Base-by-base conservation (phyloP, 2,113 vertebrate species). In the Propithecus coquereli region DNA sequence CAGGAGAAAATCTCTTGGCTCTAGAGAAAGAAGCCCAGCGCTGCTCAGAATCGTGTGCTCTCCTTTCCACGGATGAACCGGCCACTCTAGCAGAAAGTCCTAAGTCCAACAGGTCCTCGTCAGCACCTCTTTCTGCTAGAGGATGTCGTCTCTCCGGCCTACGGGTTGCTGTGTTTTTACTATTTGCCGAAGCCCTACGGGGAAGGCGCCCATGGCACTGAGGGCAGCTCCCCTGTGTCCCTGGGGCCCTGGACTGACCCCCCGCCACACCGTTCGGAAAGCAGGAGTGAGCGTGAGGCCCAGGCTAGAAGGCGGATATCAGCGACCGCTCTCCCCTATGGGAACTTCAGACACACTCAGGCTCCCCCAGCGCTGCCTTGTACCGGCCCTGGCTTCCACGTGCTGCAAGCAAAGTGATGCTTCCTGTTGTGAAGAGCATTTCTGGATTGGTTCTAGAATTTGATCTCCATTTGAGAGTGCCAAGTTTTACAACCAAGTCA, bases 161-260 rank as follows among this genome's bases (percentile, higher is more conserved):
- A 23, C 13, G n/a, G 7, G 18, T 54, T 0, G 25, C 40, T 73
- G 40, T 30, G 32, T 27, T 71, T 37, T 74, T 50, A 32, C 12
- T 6, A 3, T 37, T 63, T 8, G 47, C 40, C 11, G 1, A 32
- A 23, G 32, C 23, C 11, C 40, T 47, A 2, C 5, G 30, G 40
- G 37, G 34, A 45, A 10, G 34, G 20, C 32, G 1, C 8, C 4
- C 20, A 3, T 7, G 4, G 5, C 40, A 4, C 52, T 45, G n/a
- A 25, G 17, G 27, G 25, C 45, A 47, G 40, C 18, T 37, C 59
- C 27, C n/a, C 40, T 3, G 34, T 6, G 25, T n/a, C 59, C 8
- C 3, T 0, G 2, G 18, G 61, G 6, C 12, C 40, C 17, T 8
- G 40, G 54, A 5, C 65, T 43, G 65, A 12, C 63, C 30, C 37